A percentile compares a stretch with the other conserved stretches of the same genome.
Evolutionary conservation across 2,797 vertebrate species (phyloP).

Genomic region (Aphelocoma californica): DNA sequence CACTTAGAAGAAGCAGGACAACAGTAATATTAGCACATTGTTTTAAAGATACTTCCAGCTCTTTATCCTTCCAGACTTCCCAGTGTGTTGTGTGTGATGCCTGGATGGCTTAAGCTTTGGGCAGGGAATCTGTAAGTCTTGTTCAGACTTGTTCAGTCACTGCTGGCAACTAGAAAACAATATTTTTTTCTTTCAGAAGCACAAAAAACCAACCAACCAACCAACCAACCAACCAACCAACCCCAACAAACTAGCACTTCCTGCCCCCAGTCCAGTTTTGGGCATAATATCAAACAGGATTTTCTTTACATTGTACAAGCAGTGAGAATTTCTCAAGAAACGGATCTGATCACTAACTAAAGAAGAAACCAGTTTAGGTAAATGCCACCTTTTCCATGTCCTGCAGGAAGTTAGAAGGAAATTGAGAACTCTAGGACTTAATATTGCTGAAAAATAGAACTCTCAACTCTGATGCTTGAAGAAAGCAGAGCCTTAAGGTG

Average conservation of each 20-base stretch:
- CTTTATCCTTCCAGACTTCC: not conserved
- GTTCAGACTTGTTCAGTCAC: not conserved
- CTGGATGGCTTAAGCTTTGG: not conserved
- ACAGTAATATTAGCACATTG: not conserved
- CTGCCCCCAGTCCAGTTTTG: not conserved
- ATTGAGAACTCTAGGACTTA: not conserved
- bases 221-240: not conserved
- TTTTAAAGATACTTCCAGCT: not conserved
- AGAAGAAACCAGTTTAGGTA: not conserved
- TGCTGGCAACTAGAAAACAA: not conserved
- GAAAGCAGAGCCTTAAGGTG: not conserved
- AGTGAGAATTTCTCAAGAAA: not conserved
- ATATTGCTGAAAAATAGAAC: not conserved
- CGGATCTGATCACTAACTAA: not conserved
- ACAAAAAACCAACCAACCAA: not conserved
- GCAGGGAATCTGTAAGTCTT: not conserved
- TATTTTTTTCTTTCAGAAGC: not conserved
- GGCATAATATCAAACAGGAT: not conserved
- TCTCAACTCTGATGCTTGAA: not conserved
- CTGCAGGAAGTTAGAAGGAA: not conserved
- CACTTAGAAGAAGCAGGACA: not conserved
- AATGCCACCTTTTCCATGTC: not conserved
- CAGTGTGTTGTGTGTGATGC: not conserved
- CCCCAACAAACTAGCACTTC: not conserved
- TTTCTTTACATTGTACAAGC: not conserved